These are phyloP conservation scores for Thera obeliscata DNA, from an alignment of 2,888 invertebrate genomes.

Conservation along the genomic window DNA sequence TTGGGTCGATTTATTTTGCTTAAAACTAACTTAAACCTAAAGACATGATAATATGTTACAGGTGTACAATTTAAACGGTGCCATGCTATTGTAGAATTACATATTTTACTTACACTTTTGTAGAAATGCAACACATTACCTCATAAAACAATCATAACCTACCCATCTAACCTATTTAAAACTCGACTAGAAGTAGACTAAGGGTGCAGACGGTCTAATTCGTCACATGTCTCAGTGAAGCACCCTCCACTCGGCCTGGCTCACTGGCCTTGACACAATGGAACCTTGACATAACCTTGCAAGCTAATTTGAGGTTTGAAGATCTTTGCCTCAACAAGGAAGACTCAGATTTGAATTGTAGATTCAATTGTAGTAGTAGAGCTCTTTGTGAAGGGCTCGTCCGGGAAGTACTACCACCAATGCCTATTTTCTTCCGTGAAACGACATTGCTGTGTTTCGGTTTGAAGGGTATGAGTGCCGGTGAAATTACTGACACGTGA, in stretches of 20 bases:
- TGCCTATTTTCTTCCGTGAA: too few relatives aligned
- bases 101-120: too few relatives aligned
- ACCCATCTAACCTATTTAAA: slow-evolving; percentile 45
- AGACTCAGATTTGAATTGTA: slow-evolving; percentile 4
- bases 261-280: slow-evolving; percentile 51
- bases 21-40: too few relatives aligned
- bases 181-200: slow-evolving; percentile 50
- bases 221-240: slow-evolving; percentile 51
- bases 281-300: slow-evolving; percentile 58
- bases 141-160: slow-evolving; percentile 22
- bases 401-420: too few relatives aligned
- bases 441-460: too few relatives aligned
- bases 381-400: neutral
- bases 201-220: slow-evolving; percentile 46
- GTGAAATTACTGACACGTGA: too few relatives aligned
- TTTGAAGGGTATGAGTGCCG: too few relatives aligned
- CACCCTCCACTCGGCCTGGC: slow-evolving; percentile 47
- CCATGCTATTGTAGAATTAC: too few relatives aligned
- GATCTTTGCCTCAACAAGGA: slow-evolving; percentile 11
- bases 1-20: too few relatives aligned
- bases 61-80: too few relatives aligned
- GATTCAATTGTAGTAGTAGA: neutral
- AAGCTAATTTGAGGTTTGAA: slow-evolving; percentile 34
- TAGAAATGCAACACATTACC: neutral
- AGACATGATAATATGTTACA: too few relatives aligned